Conservation (phyloP, 2,113 vertebrate species). For the Pteropus alecto region DNA sequence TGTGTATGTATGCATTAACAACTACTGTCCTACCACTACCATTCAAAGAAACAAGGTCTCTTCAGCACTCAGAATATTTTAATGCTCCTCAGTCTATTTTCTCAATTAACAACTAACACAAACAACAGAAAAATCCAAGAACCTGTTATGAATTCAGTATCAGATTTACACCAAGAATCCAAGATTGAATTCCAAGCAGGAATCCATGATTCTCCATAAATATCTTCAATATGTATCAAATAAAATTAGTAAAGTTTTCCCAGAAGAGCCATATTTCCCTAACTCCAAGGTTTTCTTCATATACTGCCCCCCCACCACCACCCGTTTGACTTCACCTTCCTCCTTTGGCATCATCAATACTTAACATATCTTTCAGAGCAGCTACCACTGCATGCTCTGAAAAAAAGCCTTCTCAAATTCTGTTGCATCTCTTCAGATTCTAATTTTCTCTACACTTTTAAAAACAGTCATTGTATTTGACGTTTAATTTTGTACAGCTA, state of each 20-base stretch:
- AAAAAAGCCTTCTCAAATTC: slow-evolving; percentile 24
- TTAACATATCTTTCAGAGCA: neutral
- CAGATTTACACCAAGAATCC: neutral
- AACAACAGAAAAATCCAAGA: slow-evolving; percentile 13
- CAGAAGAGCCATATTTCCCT: neutral
- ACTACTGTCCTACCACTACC: neutral
- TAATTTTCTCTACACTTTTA: slow-evolving; percentile 4
- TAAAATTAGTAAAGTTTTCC: neutral
- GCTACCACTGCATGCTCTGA: neutral
- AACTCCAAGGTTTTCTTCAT: neutral
- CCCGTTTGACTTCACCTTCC: neutral
- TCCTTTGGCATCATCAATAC: neutral
- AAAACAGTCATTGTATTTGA: neutral
- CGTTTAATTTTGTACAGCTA: neutral
- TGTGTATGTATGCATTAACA: neutral
- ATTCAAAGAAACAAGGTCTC: neutral
- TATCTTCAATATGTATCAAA: neutral
- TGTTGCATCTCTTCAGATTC: neutral
- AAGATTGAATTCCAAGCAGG: neutral
- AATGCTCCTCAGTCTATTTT: neutral
- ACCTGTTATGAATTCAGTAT: neutral
- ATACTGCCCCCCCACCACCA: rapidly evolving
- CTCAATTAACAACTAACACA: slow-evolving; percentile 25
- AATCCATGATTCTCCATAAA: neutral
- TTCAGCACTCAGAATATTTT: neutral